Evolutionary conservation across 1,140 invertebrate genomes (phyloP).

Genomic region (Tyrophagus putrescentiae): DNA sequence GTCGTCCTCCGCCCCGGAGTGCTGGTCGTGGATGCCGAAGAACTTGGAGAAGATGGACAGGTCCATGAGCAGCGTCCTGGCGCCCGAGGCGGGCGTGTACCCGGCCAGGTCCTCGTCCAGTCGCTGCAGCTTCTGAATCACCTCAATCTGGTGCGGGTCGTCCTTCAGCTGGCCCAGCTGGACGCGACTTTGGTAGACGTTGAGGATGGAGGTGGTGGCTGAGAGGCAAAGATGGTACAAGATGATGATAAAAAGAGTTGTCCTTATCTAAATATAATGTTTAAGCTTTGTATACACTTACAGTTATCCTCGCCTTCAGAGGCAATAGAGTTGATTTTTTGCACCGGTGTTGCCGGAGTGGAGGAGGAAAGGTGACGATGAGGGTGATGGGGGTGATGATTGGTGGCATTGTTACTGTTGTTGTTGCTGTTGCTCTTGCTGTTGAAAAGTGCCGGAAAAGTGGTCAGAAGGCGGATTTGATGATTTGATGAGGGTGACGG

Average conservation of each 20-base stretch:
- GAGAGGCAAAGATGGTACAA: neutral
- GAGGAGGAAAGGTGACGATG: too few species aligned
- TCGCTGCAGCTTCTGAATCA: neutral
- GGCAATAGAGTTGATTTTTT: too few species aligned
- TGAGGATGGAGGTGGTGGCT: neutral
- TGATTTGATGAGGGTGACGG: too few species aligned
- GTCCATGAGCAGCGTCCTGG: neutral
- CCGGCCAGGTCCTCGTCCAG: neutral
- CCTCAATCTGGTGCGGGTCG: conserved; percentile 6
- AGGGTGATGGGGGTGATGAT: too few species aligned
- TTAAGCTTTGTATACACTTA: too few species aligned
- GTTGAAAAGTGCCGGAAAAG: too few species aligned
- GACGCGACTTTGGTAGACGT: conserved; percentile 1
- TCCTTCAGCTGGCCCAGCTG: neutral
- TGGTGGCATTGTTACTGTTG: too few species aligned
- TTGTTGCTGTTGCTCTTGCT: too few species aligned
- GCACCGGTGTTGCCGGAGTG: too few species aligned
- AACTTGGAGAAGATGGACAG: neutral
- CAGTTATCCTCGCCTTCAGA: too few species aligned
- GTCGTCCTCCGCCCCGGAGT: neutral
- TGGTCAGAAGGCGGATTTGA: too few species aligned
- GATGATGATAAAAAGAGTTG: neutral
- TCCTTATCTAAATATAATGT: too few species aligned
- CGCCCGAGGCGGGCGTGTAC: neutral
- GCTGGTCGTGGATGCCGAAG: neutral